These are phyloP conservation scores for Piezodorus guildinii DNA, from an alignment of 1,140 invertebrate genomes.

Conservation along the genomic window DNA sequence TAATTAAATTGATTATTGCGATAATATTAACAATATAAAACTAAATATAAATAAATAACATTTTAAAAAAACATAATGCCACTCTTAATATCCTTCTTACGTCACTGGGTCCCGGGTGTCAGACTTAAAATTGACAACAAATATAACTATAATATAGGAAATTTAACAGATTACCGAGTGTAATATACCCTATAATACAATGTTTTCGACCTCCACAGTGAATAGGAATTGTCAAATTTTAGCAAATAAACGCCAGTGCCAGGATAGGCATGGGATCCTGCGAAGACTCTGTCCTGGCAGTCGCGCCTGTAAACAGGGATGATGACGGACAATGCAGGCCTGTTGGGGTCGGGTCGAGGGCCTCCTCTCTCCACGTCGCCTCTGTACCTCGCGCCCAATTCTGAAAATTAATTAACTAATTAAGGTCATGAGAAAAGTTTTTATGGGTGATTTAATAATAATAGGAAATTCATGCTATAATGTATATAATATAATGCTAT, in stretches of 20 bases:
- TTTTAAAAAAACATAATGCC: no score
- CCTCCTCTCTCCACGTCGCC: conserved; percentile 23
- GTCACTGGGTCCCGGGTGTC: neutral
- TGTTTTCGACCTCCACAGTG: conserved; percentile 96
- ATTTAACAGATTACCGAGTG: conserved; percentile 46
- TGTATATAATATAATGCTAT: no score
- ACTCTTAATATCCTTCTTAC: no score
- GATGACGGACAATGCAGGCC: conserved; percentile 60
- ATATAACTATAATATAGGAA: neutral
- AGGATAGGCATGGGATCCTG: conserved; percentile 92
- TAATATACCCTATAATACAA: conserved; percentile 98
- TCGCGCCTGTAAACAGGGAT: conserved; percentile 91
- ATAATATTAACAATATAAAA: no score
- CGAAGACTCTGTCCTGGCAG: conserved; percentile 93
- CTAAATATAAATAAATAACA: no score
- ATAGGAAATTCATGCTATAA: no score
- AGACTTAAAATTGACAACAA: neutral
- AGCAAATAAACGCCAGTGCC: conserved; percentile 94
- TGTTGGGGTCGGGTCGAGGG: conserved; percentile 9
- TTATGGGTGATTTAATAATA: no score
- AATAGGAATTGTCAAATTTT: conserved; percentile 99
- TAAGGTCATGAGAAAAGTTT: no score
- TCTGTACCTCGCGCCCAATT: conserved; percentile 16
- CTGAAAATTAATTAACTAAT: conserved; percentile 22
- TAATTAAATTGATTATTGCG: no score